Evolutionary conservation across 64 coral and sea anemone genomes (phyloP), one percentile per base, ranked within the genome.

Genomic region (Montipora capricornis): DNA sequence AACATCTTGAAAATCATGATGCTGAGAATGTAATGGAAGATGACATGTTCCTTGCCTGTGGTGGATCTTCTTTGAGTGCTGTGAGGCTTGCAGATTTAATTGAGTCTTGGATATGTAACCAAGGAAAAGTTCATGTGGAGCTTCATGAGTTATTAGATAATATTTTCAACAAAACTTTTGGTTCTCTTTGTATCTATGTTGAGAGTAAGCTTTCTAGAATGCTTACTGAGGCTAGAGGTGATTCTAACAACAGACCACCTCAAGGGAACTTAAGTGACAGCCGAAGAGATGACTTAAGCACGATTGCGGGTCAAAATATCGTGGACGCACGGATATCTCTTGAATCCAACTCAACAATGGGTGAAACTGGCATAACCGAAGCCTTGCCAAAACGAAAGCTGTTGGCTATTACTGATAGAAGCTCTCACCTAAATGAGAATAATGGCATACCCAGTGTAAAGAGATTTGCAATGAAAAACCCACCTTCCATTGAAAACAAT

Each of bases 131-230:
- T 61, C 49, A 16, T 50, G 29, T 73, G 4, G 62, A 90, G 6
- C 62, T 98, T 55, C 77, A 91, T 51, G 52, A 82, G 11, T 74
- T 98, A 64, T 73, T 98, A 22, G 94, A 98, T 78, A 75, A 91
- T 79, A 96, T 98, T 69, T 61, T 95, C 45, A 98, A 88, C 89
- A 92, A 91, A 68, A 47, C 82, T 9, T 98, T 98, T 91, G 78
- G 47, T n/a, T 64, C 68, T 16, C 94, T 98, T 47, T 55, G 58
- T 68, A n/a, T 4, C 15, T 96, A 96, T 70, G 77, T 96, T 20
- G 78, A 82, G 7, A 20, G 19, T 20, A 83, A 77, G 57, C 26
- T 88, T 4, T 51, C 3, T 66, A 53, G 60, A 14, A 13, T 6
- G 3, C 5, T 51, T 17, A 68, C 64, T 70, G 74, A 60, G 60